phyloP scores from a whole-genome alignment of 2,888 invertebrate genomes.

The Noctua janthina region DNA sequence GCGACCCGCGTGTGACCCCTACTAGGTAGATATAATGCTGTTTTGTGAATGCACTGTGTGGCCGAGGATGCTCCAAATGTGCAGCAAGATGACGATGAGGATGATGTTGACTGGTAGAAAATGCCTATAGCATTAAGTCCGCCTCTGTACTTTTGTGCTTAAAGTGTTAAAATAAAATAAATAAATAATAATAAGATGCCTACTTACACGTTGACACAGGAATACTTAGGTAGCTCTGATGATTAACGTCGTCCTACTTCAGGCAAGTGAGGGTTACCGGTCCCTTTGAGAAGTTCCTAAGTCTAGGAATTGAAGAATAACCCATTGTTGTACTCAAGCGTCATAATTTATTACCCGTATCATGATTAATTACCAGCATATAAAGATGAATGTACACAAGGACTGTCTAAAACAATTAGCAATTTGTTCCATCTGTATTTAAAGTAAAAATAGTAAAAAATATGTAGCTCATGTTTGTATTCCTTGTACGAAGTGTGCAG shows the following conservation, averaged over 20 bases:
- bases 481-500: constrained; percentile 58
- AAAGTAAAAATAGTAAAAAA: constrained; percentile 62
- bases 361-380: constrained; percentile 60
- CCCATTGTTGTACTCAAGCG: constrained; percentile 27
- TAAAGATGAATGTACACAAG: constrained; percentile 60
- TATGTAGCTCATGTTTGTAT: constrained; percentile 63
- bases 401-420: constrained; percentile 67
- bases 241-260: not conserved
- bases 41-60: constrained; percentile 35
- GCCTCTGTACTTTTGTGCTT: no score
- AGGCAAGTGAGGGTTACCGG: not conserved
- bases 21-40: constrained; percentile 36
- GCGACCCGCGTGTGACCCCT: constrained; percentile 49
- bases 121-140: no score
- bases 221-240: not conserved
- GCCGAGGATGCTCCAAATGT: constrained; percentile 8
- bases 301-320: constrained; percentile 21
- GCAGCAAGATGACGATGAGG: not conserved
- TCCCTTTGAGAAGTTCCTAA: constrained; percentile 10
- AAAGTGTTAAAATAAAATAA: no score
- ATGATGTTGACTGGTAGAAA: no score
- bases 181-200: not conserved
- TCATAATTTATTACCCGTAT: constrained; percentile 56
- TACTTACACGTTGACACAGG: not conserved
- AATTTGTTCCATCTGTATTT: constrained; percentile 66